Evolutionary conservation across 1,140 invertebrate genomes (phyloP).

Genomic region (Megalonaias nervosa): DNA sequence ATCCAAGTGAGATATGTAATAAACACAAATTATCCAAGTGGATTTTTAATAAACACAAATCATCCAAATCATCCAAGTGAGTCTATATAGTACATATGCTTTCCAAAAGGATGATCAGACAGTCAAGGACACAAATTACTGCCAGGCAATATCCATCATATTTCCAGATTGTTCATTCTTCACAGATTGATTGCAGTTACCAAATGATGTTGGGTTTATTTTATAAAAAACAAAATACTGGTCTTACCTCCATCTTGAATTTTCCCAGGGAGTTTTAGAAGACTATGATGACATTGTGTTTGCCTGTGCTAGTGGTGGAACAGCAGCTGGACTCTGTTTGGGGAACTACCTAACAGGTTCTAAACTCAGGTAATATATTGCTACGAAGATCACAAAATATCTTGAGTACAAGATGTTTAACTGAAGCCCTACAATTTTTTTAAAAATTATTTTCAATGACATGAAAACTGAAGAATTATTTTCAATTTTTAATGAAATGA

Average conservation of each 20-base stretch:
- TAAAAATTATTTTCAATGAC: background rate
- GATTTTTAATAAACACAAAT: no score
- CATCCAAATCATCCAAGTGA: no score
- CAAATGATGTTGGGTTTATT: background rate
- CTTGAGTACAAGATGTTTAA: no score
- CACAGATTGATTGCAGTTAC: background rate
- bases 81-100: background rate
- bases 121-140: background rate
- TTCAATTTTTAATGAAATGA: background rate
- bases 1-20: no score
- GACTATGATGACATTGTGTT: constrained; percentile 64
- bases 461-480: background rate
- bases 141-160: background rate
- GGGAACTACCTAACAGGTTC: constrained; percentile 62
- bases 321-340: constrained; percentile 58
- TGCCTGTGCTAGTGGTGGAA: constrained; percentile 67
- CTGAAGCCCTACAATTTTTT: background rate
- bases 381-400: background rate
- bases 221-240: background rate
- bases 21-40: no score
- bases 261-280: constrained; percentile 45
- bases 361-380: constrained; percentile 50
- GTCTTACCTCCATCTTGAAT: background rate
- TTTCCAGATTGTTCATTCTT: background rate
- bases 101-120: background rate